Conservation (phyloP, 2,888 invertebrate species). For the Hemistola chrysoprasaria region DNA sequence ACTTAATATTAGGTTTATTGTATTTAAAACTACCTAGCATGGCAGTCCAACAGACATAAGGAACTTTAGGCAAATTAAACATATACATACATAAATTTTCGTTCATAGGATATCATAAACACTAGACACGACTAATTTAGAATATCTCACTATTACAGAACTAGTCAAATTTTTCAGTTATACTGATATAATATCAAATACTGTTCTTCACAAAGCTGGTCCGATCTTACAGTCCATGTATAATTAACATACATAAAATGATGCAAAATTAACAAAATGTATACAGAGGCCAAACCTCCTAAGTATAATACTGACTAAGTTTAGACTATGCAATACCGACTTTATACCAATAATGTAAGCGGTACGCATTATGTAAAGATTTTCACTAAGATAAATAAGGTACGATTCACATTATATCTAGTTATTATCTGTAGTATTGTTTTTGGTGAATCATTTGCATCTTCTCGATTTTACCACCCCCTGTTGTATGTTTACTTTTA, state of each 20-base stretch:
- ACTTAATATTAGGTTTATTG: constrained; percentile 15
- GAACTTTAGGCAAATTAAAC: constrained; percentile 44
- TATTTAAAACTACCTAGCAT: constrained; percentile 27
- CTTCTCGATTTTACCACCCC: constrained; percentile 1
- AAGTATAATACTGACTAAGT: constrained; percentile 35
- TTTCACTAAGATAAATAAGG: constrained; percentile 38
- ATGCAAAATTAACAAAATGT: constrained; percentile 51
- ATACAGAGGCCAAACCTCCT: constrained; percentile 18
- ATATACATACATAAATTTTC: constrained; percentile 4
- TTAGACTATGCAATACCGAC: constrained; percentile 43
- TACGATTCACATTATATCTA: constrained; percentile 41
- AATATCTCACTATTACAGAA: constrained; percentile 43
- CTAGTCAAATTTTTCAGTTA: constrained; percentile 55
- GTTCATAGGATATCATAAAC: constrained; percentile 40
- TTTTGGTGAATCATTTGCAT: constrained; percentile 3
- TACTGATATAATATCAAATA: constrained; percentile 58
- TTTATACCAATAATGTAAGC: constrained; percentile 53
- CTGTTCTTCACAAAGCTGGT: constrained; percentile 65
- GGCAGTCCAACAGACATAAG: constrained; percentile 37
- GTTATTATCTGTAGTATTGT: constrained; percentile 26
- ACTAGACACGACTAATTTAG: constrained; percentile 48
- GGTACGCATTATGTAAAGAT: constrained; percentile 45
- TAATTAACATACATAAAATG: constrained; percentile 61
- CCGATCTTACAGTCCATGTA: constrained; percentile 46
- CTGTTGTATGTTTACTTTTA: neutral